These are phyloP conservation scores for Myrmophylax atrothorax DNA, from an alignment of 2,113 vertebrate species.

Conservation along the genomic window DNA sequence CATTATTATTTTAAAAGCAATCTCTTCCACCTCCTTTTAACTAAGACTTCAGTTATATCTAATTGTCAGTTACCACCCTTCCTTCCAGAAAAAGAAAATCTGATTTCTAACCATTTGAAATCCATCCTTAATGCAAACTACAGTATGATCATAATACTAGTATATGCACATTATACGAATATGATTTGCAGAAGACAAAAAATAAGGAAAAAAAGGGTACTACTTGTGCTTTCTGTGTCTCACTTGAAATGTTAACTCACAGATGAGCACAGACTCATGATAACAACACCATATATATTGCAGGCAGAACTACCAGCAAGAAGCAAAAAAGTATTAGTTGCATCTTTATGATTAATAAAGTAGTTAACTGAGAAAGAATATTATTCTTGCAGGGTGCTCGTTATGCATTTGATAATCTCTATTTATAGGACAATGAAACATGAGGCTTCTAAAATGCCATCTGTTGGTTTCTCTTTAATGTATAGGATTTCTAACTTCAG, in stretches of 20 bases:
- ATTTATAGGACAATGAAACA: conserved; percentile 60
- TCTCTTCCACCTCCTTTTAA: conserved; percentile 25
- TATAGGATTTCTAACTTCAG: conserved; percentile 47
- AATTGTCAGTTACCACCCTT: conserved; percentile 8
- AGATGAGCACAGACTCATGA: background rate
- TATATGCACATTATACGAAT: background rate
- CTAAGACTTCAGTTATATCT: background rate
- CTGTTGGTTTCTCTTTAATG: conserved; percentile 43
- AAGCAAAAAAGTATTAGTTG: background rate
- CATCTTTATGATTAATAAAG: conserved; percentile 43
- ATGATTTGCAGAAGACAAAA: background rate
- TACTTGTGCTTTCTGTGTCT: background rate
- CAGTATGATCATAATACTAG: background rate
- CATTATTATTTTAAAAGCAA: conserved; percentile 30
- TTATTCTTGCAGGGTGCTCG: conserved; percentile 30
- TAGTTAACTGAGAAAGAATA: conserved; percentile 39
- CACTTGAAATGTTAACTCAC: background rate
- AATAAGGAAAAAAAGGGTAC: background rate
- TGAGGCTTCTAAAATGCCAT: conserved; percentile 55
- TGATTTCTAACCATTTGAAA: background rate
- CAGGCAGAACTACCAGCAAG: background rate
- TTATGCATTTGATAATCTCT: conserved; percentile 46
- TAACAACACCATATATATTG: background rate
- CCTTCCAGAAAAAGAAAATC: background rate
- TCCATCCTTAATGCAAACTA: background rate